Base-by-base conservation (phyloP, 2,797 vertebrate species). In the Ciconia nigra region DNA sequence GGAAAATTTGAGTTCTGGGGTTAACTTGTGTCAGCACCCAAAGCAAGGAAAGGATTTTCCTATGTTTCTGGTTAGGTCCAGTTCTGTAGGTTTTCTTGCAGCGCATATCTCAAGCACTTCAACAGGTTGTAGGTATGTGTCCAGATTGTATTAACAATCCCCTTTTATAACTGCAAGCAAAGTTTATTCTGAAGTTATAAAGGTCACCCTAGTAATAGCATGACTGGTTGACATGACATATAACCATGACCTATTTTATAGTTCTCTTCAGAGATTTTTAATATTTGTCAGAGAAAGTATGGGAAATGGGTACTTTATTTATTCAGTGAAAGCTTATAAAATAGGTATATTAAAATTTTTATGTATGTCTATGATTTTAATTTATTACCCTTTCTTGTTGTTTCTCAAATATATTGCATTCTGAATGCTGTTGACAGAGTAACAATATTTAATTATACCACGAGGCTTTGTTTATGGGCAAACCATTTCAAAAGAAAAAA, bases 131-230 rank as follows among this genome's bases (percentile, higher is more conserved):
- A 91, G 89, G 63, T 76, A 73, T 87, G 49, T 74, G n/a, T 93
- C 72, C 67, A 81, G 72, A 80, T 33, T 95, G 54, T 49, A 79
- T 69, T 86, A 87, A 73, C 29, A 83, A 82, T 66, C 14, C 31
- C 28, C 10, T 85, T 96, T 96, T 92, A 89, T 92, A 96, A 96
- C 65, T 89, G 78, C 61, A 87, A 95, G 37, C 52, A 74, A 89
- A 96, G 76, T 94, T 97, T 96, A 90, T 96, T 97, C 97, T 47
- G 49, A 96, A 97, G 66, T 93, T 92, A 18, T 89, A 95, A 95
- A 92, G 65, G 83, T 97, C 83, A 87, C n/a, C 11, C 10, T 72
- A 78, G 79, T 85, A 94, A 95, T 87, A 95, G 59, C 78, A 78
- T 3, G 7, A 90, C 87, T 74, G 84, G 54, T 61, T 94, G 82